A percentile compares a stretch with the other conserved stretches of the same genome.
Evolutionary conservation across 2,888 invertebrate species (phyloP).

Genomic region (Digitonthophagus gazella): DNA sequence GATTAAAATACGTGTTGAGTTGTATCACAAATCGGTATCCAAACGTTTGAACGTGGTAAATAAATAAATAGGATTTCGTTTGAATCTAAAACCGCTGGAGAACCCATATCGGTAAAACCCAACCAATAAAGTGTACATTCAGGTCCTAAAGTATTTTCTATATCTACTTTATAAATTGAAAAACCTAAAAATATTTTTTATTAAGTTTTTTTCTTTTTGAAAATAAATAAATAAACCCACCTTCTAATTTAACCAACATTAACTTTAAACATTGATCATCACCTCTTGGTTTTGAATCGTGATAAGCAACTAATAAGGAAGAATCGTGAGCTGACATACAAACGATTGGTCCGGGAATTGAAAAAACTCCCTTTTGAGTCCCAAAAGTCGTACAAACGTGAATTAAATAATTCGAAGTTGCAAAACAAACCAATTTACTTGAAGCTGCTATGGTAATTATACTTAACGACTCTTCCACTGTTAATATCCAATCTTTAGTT

Average conservation of each 20-base stretch:
- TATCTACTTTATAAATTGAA: constrained; percentile 52
- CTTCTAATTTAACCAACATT: constrained; percentile 55
- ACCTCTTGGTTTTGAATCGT: constrained; percentile 56
- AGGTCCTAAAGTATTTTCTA: constrained; percentile 66
- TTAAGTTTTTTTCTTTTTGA: not conserved
- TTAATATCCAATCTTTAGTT: constrained; percentile 83
- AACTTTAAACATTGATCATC: constrained; percentile 58
- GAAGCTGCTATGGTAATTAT: constrained; percentile 65
- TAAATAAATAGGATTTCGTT: constrained; percentile 73
- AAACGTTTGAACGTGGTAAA: constrained; percentile 65
- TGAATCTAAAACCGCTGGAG: constrained; percentile 75
- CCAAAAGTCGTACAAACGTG: constrained; percentile 86
- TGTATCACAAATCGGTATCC: constrained; percentile 81
- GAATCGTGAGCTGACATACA: constrained; percentile 63
- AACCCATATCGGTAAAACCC: constrained; percentile 79
- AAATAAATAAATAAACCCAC: constrained; percentile 34
- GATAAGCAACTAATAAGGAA: constrained; percentile 66
- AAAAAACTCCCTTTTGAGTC: constrained; percentile 76
- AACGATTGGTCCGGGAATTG: constrained; percentile 72
- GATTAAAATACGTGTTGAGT: constrained; percentile 59
- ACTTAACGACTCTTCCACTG: constrained; percentile 77
- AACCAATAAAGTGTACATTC: constrained; percentile 70
- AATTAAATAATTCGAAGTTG: constrained; percentile 71
- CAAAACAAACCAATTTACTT: constrained; percentile 75
- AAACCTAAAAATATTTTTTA: constrained; percentile 33